Evolutionary conservation across 1,140 invertebrate genomes (phyloP), one percentile per base, ranked within the genome.

Genomic region (Orius insidiosus): DNA sequence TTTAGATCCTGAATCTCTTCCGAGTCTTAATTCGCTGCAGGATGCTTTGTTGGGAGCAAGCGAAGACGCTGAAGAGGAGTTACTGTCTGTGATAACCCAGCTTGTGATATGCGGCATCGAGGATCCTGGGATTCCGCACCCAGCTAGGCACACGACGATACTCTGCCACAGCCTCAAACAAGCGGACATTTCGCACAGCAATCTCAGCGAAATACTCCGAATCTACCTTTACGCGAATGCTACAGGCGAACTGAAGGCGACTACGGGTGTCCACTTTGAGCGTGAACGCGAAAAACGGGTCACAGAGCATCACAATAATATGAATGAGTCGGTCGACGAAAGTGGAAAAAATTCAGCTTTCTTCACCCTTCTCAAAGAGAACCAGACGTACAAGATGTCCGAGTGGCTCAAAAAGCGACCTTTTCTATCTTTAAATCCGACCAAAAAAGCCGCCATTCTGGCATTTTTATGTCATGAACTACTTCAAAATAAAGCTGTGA

Each of bases 401-500:
- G 75, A 83, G 51, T 74, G 75, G 56, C 64, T 88, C 0, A 72
- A 76, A 45, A 75, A 80, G 58, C 80, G 79, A 43, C 84, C 87
- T 1, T 93, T 89, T 63, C 71, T 89, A 43, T 76, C 88, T 0
- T 64, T 94, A 3, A 87, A 80, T 63, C 74, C 87, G 5, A 84
- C 81, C 1, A 74, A 80, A 45, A 95, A 95, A 60, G 78, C 85
- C 0, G 75, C 80, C 49, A 85, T 94, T 58, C 63, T 95, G 24
- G 83, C 81, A 2, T 90, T 85, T 63, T 69, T 96, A 2, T 94
- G 89, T 64, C 88, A 96, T 66, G 89, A 96, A 65, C 68, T 96
- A 54, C 66, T 94, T 38, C 85, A 89, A 63, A 92, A 90, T 60
- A 89, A 90, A 66, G 74, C 82, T 34, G 79, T 94, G 51, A 69